Conservation (phyloP, 2,113 vertebrate species). For the Hyaena hyaena region DNA sequence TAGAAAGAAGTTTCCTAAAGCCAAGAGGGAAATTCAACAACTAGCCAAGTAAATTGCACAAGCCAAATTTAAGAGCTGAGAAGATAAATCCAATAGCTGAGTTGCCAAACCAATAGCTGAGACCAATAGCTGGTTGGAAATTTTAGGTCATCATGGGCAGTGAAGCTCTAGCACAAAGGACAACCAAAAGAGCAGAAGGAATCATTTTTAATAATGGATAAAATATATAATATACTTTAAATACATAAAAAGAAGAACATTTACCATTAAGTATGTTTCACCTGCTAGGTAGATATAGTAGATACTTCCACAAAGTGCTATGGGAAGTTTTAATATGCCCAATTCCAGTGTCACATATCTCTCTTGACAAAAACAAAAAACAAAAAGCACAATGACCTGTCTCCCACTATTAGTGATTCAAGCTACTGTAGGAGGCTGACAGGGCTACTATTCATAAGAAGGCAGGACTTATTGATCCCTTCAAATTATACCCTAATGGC, state of each 20-base stretch:
- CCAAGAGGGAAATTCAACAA: constrained; percentile 50
- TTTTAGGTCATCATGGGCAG: neutral
- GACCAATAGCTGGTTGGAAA: neutral
- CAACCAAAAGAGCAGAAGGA: neutral
- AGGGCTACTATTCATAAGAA: neutral
- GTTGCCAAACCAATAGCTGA: constrained; percentile 27
- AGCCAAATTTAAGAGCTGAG: constrained; percentile 33
- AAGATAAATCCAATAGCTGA: constrained; percentile 35
- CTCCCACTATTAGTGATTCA: neutral
- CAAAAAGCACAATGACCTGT: neutral
- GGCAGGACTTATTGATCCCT: neutral
- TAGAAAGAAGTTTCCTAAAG: neutral
- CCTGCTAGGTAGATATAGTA: neutral
- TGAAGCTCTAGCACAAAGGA: neutral
- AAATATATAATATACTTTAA: neutral
- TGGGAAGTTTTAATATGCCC: neutral
- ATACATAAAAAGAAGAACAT: neutral
- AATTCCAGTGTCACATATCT: neutral
- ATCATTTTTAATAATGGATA: neutral
- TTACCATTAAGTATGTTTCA: neutral
- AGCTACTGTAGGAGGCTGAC: neutral
- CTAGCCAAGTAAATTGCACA: neutral
- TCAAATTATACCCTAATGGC: neutral
- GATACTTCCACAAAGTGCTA: neutral
- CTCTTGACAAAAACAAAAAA: neutral